phyloP scores from a whole-genome alignment of 2,888 invertebrate species.

The Stenichneumon culpator region DNA sequence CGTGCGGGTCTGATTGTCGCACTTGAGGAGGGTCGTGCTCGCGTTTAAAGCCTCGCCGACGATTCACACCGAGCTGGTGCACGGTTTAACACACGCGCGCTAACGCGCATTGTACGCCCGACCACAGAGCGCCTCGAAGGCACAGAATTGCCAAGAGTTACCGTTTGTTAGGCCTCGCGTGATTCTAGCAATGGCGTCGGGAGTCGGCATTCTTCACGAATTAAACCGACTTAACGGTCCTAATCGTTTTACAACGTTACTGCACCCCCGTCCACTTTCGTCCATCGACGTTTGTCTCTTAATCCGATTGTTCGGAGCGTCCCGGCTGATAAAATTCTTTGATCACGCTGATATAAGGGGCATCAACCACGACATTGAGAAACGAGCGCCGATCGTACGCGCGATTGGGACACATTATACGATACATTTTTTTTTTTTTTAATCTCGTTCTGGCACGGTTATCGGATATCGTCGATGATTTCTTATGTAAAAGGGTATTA shows the following conservation, averaged over 20 bases:
- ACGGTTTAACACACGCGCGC: constrained; percentile 8
- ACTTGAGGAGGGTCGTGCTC: constrained; percentile 64
- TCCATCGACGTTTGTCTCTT: constrained; percentile 28
- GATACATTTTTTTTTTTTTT: neutral
- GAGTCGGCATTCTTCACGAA: constrained; percentile 64
- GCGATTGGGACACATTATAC: neutral
- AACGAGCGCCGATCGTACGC: constrained; percentile 5
- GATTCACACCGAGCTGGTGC: constrained; percentile 33
- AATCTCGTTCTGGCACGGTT: constrained; percentile 34
- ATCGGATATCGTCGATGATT: constrained; percentile 60
- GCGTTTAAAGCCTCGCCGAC: constrained; percentile 47
- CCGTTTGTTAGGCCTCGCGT: constrained; percentile 72
- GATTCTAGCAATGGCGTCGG: constrained; percentile 70
- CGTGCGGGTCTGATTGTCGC: constrained; percentile 23
- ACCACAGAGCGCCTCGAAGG: constrained; percentile 46
- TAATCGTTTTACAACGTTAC: constrained; percentile 56
- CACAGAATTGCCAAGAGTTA: constrained; percentile 71
- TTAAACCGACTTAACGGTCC: constrained; percentile 61
- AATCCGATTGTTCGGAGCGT: constrained; percentile 6
- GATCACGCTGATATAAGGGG: neutral
- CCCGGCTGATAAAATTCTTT: neutral
- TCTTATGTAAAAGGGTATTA: constrained; percentile 61
- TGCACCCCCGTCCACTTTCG: constrained; percentile 10
- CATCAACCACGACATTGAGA: neutral
- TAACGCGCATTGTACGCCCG: neutral